A percentile compares a stretch with the other conserved stretches of the same genome.
phyloP scores from a whole-genome alignment of 2,888 invertebrate genomes.

The Eilema caniola region DNA sequence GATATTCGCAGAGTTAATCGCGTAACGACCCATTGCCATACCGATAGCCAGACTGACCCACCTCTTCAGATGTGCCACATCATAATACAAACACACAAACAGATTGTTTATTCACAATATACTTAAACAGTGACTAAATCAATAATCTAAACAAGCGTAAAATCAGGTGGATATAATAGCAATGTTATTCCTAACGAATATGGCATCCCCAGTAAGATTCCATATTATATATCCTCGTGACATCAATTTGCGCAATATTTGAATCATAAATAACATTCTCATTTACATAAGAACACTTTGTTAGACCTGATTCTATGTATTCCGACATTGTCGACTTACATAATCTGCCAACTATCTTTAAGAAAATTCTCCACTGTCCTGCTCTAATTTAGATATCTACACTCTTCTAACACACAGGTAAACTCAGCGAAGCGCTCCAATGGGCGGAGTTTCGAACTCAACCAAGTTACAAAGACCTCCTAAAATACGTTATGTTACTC shows the following conservation, averaged over 20 bases:
- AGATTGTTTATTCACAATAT: not conserved
- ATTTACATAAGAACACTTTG: slow-evolving; percentile 83
- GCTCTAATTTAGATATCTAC: slow-evolving; percentile 73
- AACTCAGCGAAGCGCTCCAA: slow-evolving; percentile 77
- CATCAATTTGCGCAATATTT: slow-evolving; percentile 72
- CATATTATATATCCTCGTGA: slow-evolving; percentile 73
- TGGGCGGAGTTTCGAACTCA: slow-evolving; percentile 74
- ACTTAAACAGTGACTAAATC: slow-evolving; percentile 27
- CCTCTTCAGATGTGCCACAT: not conserved
- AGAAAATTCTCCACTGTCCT: slow-evolving; percentile 74
- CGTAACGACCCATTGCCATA: too few species aligned
- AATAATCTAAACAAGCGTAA: slow-evolving; percentile 36
- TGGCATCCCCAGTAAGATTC: slow-evolving; percentile 66
- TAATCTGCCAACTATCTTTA: slow-evolving; percentile 83
- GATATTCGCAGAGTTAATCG: too few species aligned
- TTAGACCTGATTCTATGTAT: slow-evolving; percentile 76
- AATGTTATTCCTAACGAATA: slow-evolving; percentile 42
- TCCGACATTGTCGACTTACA: slow-evolving; percentile 75
- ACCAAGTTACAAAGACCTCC: slow-evolving; percentile 68
- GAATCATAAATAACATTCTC: slow-evolving; percentile 80
- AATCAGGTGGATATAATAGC: slow-evolving; percentile 33
- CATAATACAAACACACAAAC: not conserved
- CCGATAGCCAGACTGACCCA: not conserved
- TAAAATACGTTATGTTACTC: slow-evolving; percentile 65
- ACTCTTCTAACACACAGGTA: slow-evolving; percentile 68